These are phyloP conservation scores for Anoncus sp. DNA, from an alignment of 2,888 invertebrate genomes.

Conservation along the genomic window DNA sequence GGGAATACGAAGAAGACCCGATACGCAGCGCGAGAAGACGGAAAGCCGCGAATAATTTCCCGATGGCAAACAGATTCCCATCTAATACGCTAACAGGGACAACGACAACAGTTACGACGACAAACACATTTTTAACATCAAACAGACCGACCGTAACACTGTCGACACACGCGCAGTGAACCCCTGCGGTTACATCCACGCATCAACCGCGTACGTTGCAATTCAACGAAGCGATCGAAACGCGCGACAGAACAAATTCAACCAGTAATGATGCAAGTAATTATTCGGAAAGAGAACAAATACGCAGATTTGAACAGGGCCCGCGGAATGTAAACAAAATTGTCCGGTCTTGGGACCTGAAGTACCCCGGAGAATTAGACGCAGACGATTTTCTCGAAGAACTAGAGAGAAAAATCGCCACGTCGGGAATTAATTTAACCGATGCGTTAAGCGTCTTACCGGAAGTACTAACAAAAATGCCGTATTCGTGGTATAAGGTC, in stretches of 20 bases:
- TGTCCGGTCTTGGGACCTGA: not conserved
- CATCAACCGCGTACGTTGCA: not conserved
- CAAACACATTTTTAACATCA: not conserved
- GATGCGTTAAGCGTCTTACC: constrained; percentile 7
- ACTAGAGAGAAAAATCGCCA: constrained; percentile 3
- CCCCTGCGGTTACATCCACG: not conserved
- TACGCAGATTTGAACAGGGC: not conserved
- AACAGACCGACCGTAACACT: not conserved
- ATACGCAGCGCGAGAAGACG: constrained; percentile 1
- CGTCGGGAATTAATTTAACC: not conserved
- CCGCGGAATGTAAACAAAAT: not conserved
- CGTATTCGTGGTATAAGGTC: constrained; percentile 10
- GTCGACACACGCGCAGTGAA: not conserved
- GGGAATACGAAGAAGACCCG: constrained; percentile 11
- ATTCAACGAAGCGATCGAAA: not conserved
- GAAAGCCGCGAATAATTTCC: not conserved
- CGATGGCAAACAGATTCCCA: not conserved
- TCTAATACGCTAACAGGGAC: not conserved
- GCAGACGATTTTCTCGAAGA: constrained; percentile 14
- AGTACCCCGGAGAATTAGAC: constrained; percentile 1
- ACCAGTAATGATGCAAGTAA: not conserved
- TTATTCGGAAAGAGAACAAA: not conserved
- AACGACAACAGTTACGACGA: not conserved
- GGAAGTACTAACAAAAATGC: not conserved
- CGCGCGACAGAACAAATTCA: constrained; percentile 2